Percentiles rank a stretch among this genome's conserved stretches.
Conservation (phyloP, 2,888 invertebrate genomes). For the Embidobia sp. region DNA sequence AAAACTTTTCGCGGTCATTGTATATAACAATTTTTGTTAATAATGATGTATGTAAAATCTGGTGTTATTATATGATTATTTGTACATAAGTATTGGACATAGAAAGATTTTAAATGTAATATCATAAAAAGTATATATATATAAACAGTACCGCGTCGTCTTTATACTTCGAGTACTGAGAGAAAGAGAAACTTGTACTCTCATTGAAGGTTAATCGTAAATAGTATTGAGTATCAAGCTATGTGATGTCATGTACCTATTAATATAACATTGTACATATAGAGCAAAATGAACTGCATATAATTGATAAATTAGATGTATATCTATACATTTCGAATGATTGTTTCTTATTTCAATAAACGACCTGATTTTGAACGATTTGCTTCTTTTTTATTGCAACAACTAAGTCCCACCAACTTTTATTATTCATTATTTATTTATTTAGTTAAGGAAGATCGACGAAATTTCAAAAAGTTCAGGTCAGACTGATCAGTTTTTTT, state of each 20-base stretch:
- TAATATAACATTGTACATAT: constrained; percentile 79
- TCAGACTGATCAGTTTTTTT: too few species aligned
- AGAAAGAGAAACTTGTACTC: constrained; percentile 59
- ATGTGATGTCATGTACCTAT: constrained; percentile 81
- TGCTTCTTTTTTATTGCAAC: constrained; percentile 23
- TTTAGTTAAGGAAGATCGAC: too few species aligned
- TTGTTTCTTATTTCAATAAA: constrained; percentile 62
- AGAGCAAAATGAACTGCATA: constrained; percentile 73
- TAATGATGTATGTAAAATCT: constrained; percentile 58
- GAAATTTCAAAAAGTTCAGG: too few species aligned
- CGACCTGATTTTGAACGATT: too few species aligned
- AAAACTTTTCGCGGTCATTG: constrained; percentile 16
- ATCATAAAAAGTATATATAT: constrained; percentile 13
- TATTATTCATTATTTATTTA: too few species aligned
- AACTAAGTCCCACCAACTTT: too few species aligned
- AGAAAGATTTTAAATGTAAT: constrained; percentile 60
- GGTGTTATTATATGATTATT: constrained; percentile 47
- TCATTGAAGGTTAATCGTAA: constrained; percentile 69
- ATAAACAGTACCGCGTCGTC: constrained; percentile 62
- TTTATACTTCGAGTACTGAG: constrained; percentile 63
- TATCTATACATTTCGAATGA: constrained; percentile 62
- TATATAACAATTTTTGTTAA: constrained; percentile 56
- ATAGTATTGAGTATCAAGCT: constrained; percentile 76
- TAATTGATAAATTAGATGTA: constrained; percentile 71
- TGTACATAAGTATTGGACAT: constrained; percentile 62